A percentile compares a stretch with the other conserved stretches of the same genome.
Conservation (phyloP, 2,797 vertebrate species). For the Setipinna tenuifilis region DNA sequence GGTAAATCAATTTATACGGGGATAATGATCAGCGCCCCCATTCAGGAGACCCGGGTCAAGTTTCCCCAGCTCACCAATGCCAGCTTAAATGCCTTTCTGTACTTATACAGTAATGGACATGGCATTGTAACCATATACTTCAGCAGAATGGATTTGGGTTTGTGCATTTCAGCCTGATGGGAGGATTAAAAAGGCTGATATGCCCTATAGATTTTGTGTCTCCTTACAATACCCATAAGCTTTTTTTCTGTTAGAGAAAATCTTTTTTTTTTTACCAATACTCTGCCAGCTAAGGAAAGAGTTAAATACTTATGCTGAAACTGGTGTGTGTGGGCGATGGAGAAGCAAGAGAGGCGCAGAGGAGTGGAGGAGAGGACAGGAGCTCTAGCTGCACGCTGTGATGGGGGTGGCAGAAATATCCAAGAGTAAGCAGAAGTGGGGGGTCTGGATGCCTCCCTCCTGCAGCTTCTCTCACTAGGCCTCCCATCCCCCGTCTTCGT, state of each 20-base stretch:
- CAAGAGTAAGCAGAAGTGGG: conserved; percentile 64
- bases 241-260: not conserved
- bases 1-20: conserved; percentile 45
- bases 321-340: conserved; percentile 70
- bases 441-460: conserved; percentile 77
- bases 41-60: conserved; percentile 39
- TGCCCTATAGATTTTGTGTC: no score
- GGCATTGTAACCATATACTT: conserved; percentile 48
- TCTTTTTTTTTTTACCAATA: conserved; percentile 2
- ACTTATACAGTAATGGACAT: conserved; percentile 40
- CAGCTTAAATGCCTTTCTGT: conserved; percentile 6
- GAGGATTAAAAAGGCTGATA: not conserved
- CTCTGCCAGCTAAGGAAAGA: conserved; percentile 61
- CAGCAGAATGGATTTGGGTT: conserved; percentile 25
- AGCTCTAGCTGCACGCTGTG: conserved; percentile 67
- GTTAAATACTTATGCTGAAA: conserved; percentile 69
- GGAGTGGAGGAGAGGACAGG: conserved; percentile 58
- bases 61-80: conserved; percentile 40
- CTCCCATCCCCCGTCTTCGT: conserved; percentile 64
- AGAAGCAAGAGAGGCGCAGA: conserved; percentile 50
- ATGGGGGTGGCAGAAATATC: conserved; percentile 74
- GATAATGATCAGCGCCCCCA: conserved; percentile 39
- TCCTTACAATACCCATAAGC: no score
- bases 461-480: conserved; percentile 70
- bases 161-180: not conserved